phyloP scores from a whole-genome alignment of 2,797 vertebrate genomes.

The Pagetopsis macropterus region DNA sequence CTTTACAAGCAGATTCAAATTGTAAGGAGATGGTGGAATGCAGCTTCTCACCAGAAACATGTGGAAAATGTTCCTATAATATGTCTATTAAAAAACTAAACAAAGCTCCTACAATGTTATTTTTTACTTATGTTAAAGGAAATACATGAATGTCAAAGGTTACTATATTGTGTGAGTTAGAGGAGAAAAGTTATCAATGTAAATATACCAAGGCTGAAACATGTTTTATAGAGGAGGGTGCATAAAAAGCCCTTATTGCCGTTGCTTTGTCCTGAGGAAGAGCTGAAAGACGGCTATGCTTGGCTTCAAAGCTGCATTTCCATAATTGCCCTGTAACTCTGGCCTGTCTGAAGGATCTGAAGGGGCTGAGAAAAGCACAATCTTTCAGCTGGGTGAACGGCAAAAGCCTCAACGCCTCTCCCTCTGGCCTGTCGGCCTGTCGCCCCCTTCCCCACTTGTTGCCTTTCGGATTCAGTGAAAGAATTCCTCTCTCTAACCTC shows the following conservation, averaged over 20 bases:
- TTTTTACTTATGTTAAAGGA: slow-evolving; percentile 33
- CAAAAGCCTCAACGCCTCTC: slow-evolving; percentile 86
- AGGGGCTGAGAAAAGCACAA: slow-evolving; percentile 86
- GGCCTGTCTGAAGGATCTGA: slow-evolving; percentile 89
- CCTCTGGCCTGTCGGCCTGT: slow-evolving; percentile 76
- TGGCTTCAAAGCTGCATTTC: slow-evolving; percentile 96
- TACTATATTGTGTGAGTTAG: slow-evolving; percentile 20
- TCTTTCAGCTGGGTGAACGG: slow-evolving; percentile 96
- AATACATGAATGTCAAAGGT: slow-evolving; percentile 31
- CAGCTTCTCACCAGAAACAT: slow-evolving; percentile 22
- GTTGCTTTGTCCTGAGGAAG: slow-evolving; percentile 86
- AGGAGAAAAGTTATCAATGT: slow-evolving; percentile 48
- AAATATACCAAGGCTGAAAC: slow-evolving; percentile 38
- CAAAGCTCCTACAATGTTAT: slow-evolving; percentile 14
- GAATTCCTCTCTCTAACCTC: slow-evolving; percentile 88
- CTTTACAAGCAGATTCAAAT: slow-evolving; percentile 41
- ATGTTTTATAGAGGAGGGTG: slow-evolving; percentile 69
- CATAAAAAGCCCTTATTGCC: slow-evolving; percentile 70
- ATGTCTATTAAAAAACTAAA: slow-evolving; percentile 5
- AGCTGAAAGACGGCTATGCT: slow-evolving; percentile 88
- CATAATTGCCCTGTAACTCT: slow-evolving; percentile 99
- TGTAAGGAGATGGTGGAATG: slow-evolving; percentile 21
- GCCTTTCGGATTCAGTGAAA: slow-evolving; percentile 88
- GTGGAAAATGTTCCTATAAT: slow-evolving; percentile 15
- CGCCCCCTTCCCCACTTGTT: slow-evolving; percentile 91